Base-by-base conservation (phyloP, 2,113 vertebrate species). In the Phyllopteryx taeniolatus region DNA sequence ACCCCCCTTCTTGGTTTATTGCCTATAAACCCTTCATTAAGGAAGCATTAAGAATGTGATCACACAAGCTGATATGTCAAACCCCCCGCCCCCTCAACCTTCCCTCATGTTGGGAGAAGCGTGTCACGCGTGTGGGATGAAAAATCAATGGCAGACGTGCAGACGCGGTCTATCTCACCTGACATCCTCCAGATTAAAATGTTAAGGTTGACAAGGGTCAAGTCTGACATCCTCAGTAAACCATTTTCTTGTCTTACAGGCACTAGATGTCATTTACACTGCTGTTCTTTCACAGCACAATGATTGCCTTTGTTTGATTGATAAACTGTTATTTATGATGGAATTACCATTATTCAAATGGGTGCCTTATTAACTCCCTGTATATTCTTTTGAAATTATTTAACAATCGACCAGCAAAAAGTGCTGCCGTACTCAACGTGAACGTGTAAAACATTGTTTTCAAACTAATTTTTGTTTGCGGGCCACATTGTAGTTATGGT, bases 1-100 rank as follows among this genome's bases (percentile, higher is more conserved):
- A 51, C 54, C 69, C 75, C 75, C 77, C 62, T 70, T 42, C 70
- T 39, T 62, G 60, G 77, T 83, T 83, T 86, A 87, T 87, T 81
- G 56, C 80, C 81, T 85, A 87, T 92, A 92, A 92, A 91, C 82
- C 91, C 88, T 90, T 92, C 89, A 92, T 92, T 91, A 92, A 59
- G 67, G 64, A 86, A 74, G 87, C 88, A 91, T 93, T 93, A 90
- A 85, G 78, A 79, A 84, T 74, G 86, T 87, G 89, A 88, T 93
- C 91, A 90, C 87, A 91, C 90, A 90, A 89, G 86, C 73, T 79
- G 82, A 85, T 88, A 68, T 83, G 70, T 78, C 35, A 6, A 39
- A 39, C 14, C 27, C 0, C 31, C 59, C 31, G 0, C 15, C 31
- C 14, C 31, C 14, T 39, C 35, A 39, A 39, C 59, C 59, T 68